Conservation (phyloP, 2,113 vertebrate genomes). For the Chinchilla lanigera region DNA sequence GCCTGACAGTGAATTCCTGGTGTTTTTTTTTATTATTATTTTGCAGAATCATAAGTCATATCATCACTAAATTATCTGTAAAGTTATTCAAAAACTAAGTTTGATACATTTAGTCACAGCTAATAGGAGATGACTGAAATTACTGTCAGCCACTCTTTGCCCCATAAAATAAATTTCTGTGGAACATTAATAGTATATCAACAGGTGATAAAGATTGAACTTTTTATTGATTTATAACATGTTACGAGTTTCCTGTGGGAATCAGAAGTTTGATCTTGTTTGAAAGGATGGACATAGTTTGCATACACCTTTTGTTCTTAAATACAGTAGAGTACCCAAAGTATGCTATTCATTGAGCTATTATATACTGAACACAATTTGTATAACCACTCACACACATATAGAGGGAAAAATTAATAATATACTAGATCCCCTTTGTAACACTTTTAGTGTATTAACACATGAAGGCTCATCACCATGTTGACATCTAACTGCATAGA, state of each 20-base stretch:
- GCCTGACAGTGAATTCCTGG: neutral
- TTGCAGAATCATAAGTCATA: neutral
- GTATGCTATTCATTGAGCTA: neutral
- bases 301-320: neutral
- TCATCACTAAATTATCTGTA: neutral
- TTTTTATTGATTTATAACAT: neutral
- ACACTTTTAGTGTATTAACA: neutral
- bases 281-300: neutral
- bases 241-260: neutral
- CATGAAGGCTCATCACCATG: neutral
- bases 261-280: neutral
- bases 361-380: neutral
- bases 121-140: neutral
- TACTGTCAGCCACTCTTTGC: neutral
- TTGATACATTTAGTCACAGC: neutral
- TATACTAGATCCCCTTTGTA: neutral
- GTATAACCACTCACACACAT: neutral
- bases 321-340: neutral
- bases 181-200: neutral
- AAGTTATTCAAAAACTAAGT: conserved; percentile 4
- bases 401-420: neutral
- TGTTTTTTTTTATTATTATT: conserved; percentile 15
- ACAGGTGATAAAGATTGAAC: neutral
- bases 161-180: neutral
- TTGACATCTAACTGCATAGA: neutral